Conservation (phyloP, 2,888 invertebrate genomes). For the Gymnocheta viridis region DNA sequence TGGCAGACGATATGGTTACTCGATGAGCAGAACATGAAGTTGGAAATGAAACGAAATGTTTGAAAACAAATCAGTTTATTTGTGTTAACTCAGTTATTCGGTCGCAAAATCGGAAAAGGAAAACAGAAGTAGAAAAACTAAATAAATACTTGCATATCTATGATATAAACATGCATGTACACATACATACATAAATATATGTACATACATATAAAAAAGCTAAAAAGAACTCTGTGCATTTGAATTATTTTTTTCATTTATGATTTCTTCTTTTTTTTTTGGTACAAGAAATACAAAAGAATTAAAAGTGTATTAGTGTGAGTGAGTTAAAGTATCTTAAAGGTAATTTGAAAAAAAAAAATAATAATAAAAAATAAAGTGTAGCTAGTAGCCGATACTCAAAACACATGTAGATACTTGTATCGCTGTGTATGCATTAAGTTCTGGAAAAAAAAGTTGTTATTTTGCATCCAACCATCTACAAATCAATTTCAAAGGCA, state of each 20-base stretch:
- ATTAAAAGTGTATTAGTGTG: slow-evolving; percentile 35
- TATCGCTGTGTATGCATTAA: background rate
- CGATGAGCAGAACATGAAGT: background rate
- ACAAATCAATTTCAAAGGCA: slow-evolving; percentile 41
- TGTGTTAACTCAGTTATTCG: slow-evolving; percentile 59
- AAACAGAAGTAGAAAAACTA: background rate
- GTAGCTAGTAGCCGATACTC: slow-evolving; percentile 21
- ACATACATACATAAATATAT: background rate
- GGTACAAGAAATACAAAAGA: slow-evolving; percentile 32
- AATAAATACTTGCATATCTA: background rate
- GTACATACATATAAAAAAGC: slow-evolving; percentile 10
- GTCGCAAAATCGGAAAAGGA: slow-evolving; percentile 38
- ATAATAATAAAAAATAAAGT: too few relatives aligned
- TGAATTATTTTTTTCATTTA: slow-evolving; percentile 37
- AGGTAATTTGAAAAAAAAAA: slow-evolving; percentile 36
- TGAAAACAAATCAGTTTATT: slow-evolving; percentile 47
- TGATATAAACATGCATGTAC: too few relatives aligned
- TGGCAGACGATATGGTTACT: background rate
- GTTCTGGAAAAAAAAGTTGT: background rate
- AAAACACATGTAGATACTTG: background rate
- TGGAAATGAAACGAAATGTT: slow-evolving; percentile 22
- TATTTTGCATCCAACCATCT: slow-evolving; percentile 25
- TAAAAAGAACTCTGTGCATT: slow-evolving; percentile 52
- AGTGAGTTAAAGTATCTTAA: slow-evolving; percentile 44
- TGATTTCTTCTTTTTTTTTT: slow-evolving; percentile 23